phyloP scores from a whole-genome alignment of 2,888 invertebrate species.

The Campaea margaritaria region DNA sequence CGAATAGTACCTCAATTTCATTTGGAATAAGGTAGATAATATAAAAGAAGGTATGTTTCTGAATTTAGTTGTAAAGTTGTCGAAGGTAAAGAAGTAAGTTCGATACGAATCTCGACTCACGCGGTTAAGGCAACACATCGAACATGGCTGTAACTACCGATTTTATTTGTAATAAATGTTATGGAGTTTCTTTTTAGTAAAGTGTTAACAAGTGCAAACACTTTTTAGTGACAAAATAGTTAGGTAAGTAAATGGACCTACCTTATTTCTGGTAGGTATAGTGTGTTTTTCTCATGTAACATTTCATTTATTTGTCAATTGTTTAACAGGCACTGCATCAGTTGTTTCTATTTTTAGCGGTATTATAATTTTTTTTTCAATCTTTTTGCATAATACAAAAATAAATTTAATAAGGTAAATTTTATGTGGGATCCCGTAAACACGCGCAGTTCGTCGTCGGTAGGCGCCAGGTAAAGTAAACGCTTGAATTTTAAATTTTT shows the following conservation, averaged over 20 bases:
- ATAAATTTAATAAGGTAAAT: conserved; percentile 12
- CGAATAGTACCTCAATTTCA: not conserved
- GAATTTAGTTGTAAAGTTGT: conserved; percentile 41
- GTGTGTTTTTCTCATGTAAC: too few relatives aligned
- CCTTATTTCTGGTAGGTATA: too few relatives aligned
- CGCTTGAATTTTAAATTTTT: conserved; percentile 62
- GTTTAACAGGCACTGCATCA: not conserved
- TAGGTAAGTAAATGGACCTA: too few relatives aligned
- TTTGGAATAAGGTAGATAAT: not conserved
- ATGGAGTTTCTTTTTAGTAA: conserved; percentile 7
- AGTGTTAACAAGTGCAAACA: conserved; percentile 4
- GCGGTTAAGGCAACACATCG: conserved; percentile 60
- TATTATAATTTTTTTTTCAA: conserved; percentile 5
- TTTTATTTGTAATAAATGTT: conserved; percentile 48
- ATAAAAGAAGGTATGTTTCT: not conserved
- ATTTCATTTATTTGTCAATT: not conserved
- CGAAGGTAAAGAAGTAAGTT: conserved; percentile 57
- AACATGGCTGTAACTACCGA: conserved; percentile 66
- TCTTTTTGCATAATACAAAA: not conserved
- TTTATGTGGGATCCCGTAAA: conserved; percentile 24
- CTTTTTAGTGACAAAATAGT: not conserved
- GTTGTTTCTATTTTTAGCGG: conserved; percentile 1
- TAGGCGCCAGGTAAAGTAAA: conserved; percentile 42
- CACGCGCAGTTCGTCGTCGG: conserved; percentile 3
- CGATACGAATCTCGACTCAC: conserved; percentile 68